Base-by-base conservation (phyloP, 1,140 invertebrate species). In the Solen grandis region DNA sequence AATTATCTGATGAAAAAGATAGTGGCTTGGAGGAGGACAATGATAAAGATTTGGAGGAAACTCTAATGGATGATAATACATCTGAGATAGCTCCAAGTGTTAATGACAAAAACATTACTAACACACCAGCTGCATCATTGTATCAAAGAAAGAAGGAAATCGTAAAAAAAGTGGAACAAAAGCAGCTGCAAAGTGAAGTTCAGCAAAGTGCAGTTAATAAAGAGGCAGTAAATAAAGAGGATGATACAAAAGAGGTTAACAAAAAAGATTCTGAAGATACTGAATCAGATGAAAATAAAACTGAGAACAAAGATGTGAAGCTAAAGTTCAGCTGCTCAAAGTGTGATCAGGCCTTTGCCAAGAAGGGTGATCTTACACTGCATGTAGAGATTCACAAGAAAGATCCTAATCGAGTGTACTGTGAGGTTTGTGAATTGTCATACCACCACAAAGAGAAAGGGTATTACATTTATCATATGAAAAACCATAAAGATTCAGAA, bases 381-480 rank as follows among this genome's bases (percentile, higher is more conserved):
- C 74, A 77, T 57, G 60, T 77, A 16, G 38, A 66, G 27, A 68
- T 33, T 5, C 74, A 77, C 68, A 31, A 29, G 1, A 77, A 65
- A 46, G 74, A 77, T 68, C 74, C 74, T 13, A 57, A 27, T n/a
- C 3, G 63, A 54, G 22, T 77, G 5, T 68, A 77, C 59, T 77
- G 74, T 68, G 74, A 77, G 52, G 52, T 77, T 19, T 77, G 74
- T 59, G 52, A 66, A 31, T 68, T 46, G 14, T 41, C 74, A 1
- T 77, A 66, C 46, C 62, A 68, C 8, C 4, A n/a, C 13, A 77
- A 65, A 59, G 74, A 77, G 33, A 77, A 77, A 27, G 74, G 74
- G 25, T 77, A 77, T 31, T 77, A 77, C 31, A 77, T 77, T 10
- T 77, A 77, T 54, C 74, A 77, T 27, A 77, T 77, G 74, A 77